Evolutionary conservation across 2,797 vertebrate species (phyloP).

Genomic region (Alauda arvensis): DNA sequence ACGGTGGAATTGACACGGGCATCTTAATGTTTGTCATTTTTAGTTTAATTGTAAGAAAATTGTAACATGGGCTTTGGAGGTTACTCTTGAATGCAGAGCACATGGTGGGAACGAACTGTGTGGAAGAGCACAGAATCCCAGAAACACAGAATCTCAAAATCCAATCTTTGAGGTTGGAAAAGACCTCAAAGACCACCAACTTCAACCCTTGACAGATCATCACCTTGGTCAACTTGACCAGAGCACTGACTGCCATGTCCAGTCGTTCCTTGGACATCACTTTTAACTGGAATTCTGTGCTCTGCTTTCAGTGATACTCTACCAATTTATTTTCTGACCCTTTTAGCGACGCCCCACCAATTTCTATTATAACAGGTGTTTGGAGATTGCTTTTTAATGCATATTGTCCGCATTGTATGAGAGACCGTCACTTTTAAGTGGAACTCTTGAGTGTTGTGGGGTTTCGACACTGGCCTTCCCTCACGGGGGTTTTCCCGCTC

Average conservation of each 20-base stretch:
- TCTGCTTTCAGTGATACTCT: no score
- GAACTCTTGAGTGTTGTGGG: rapidly evolving
- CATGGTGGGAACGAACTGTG: rapidly evolving
- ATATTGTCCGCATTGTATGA: rapidly evolving
- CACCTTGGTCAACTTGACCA: not conserved
- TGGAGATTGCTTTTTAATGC: rapidly evolving
- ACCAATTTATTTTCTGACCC: not conserved
- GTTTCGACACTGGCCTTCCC: not conserved
- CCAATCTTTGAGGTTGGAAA: not conserved
- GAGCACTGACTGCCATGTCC: not conserved
- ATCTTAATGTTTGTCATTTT: not conserved
- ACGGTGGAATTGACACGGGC: rapidly evolving
- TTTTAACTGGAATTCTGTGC: not conserved
- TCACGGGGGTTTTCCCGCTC: not conserved
- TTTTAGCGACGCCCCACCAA: rapidly evolving
- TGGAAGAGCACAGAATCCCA: not conserved
- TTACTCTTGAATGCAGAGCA: not conserved
- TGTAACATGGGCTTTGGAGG: not conserved
- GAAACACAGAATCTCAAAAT: no score
- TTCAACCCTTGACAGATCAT: no score
- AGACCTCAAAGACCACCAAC: not conserved
- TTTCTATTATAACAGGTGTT: rapidly evolving
- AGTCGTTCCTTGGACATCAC: not conserved
- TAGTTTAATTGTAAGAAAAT: not conserved
- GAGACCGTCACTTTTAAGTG: rapidly evolving